These are phyloP conservation scores for Podotricha telesiphe DNA, from an alignment of 2,888 invertebrate genomes.

Conservation along the genomic window DNA sequence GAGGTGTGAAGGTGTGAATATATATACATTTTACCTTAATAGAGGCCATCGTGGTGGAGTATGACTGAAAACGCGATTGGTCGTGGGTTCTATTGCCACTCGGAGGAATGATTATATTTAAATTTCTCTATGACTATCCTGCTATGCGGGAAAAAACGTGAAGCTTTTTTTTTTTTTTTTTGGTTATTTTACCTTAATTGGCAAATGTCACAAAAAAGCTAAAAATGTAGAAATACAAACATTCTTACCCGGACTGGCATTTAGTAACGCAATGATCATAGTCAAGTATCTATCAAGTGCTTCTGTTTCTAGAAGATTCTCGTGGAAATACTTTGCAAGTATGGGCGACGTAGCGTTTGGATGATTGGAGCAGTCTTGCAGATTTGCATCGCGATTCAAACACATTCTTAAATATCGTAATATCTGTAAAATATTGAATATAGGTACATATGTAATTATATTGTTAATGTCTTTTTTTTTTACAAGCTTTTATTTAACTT, in stretches of 20 bases:
- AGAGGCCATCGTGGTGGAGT: no score
- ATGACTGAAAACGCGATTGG: no score
- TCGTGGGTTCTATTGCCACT: no score
- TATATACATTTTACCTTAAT: no score
- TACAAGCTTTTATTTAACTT: no score
- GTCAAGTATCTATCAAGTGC: constrained; percentile 86
- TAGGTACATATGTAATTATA: background rate
- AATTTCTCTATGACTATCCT: no score
- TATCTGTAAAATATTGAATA: constrained; percentile 79
- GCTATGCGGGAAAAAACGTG: no score
- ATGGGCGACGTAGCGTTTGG: constrained; percentile 86
- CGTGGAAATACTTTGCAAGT: constrained; percentile 85
- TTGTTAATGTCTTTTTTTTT: no score
- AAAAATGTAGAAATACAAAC: background rate
- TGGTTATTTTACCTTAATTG: no score
- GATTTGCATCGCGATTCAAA: constrained; percentile 85
- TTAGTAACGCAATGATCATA: constrained; percentile 86
- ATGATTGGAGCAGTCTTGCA: constrained; percentile 81
- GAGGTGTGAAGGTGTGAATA: no score
- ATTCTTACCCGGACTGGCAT: constrained; percentile 85
- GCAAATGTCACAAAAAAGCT: background rate
- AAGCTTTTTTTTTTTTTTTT: no score
- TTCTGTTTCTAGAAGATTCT: constrained; percentile 81
- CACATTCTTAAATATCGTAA: constrained; percentile 92
- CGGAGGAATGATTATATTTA: no score